Evolutionary conservation across 2,888 invertebrate genomes (phyloP).

Genomic region (Lottia scabra): DNA sequence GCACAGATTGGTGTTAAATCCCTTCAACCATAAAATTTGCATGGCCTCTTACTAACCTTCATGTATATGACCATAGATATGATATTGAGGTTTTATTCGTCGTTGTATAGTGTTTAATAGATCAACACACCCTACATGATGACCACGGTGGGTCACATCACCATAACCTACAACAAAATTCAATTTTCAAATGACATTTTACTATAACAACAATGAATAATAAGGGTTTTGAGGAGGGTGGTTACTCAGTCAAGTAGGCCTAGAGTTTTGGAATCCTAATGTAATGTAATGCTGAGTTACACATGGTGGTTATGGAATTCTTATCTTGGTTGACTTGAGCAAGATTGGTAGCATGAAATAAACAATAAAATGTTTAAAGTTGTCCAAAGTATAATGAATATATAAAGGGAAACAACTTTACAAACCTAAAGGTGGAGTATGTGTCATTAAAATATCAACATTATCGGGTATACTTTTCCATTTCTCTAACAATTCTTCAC

Average conservation of each 20-base stretch:
- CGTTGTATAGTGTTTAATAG: conserved; percentile 80
- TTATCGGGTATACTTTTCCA: conserved; percentile 82
- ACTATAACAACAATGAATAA: too few species aligned
- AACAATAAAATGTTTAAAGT: too few species aligned
- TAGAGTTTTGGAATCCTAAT: too few species aligned
- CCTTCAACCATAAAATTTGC: too few species aligned
- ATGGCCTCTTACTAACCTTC: conserved; percentile 74
- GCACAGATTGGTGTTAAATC: too few species aligned
- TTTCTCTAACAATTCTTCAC: conserved; percentile 78
- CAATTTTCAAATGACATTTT: too few species aligned
- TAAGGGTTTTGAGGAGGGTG: neutral
- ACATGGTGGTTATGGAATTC: too few species aligned
- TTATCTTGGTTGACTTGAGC: too few species aligned
- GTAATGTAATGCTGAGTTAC: too few species aligned
- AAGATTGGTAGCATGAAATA: too few species aligned
- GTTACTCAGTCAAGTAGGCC: too few species aligned
- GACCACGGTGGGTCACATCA: conserved; percentile 76
- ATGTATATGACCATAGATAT: conserved; percentile 88
- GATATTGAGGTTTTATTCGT: conserved; percentile 84
- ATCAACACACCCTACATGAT: conserved; percentile 86
- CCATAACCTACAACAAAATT: conserved; percentile 77
- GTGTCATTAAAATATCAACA: conserved; percentile 82
- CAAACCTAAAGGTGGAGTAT: conserved; percentile 77
- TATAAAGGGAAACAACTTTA: neutral
- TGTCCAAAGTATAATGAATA: too few species aligned